Base-by-base conservation (phyloP, 2,888 invertebrate species). In the Ferdinandea cuprea region DNA sequence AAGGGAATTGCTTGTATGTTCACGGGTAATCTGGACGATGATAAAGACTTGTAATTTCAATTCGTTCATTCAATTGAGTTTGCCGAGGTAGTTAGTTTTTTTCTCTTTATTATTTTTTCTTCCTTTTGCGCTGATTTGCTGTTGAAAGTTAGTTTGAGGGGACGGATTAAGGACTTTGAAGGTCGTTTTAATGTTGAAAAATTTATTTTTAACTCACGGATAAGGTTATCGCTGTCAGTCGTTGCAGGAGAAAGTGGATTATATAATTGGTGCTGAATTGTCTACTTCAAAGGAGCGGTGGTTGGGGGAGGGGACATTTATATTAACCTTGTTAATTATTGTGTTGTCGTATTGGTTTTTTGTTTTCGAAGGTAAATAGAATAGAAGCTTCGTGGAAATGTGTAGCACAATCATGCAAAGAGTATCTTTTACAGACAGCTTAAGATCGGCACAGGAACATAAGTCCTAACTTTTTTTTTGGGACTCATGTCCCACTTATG, bases 31-130 rank as follows among this genome's bases (percentile, higher is more conserved):
- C 81, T 77, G 68, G 73, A 37, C 59, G 35, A 46, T 58, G 63
- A 72, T 77, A 50, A 37, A 52, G 54, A 73, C 72, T 66, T 79
- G 73, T 68, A 73, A 79, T 76, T 81, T 81, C 76, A 80, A 80
- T 80, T 76, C 69, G 42, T 76, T 58, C 50, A 63, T 59, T 61
- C 69, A 81, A 81, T 76, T 71, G 56, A 59, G 80, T 76, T 81
- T 81, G 71, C 37, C 76, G 52, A 56, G 65, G 68, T 48, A 54
- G 13, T 54, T 71, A 21, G 19, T 19, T 44, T 54, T 54, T 0
- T 21, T 11, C n/a, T n/a, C 25, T 46, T 28, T 17, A 1, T 52
- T 68, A 61, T 46, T 52, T 59, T 25, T 54, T 44, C 32, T 50
- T 71, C 17, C 56, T 19, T 59, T 19, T 28, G 13, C 15, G 11